These are phyloP conservation scores for Pseudomugil gertrudae DNA, from an alignment of 2,797 vertebrate species.

Conservation along the genomic window DNA sequence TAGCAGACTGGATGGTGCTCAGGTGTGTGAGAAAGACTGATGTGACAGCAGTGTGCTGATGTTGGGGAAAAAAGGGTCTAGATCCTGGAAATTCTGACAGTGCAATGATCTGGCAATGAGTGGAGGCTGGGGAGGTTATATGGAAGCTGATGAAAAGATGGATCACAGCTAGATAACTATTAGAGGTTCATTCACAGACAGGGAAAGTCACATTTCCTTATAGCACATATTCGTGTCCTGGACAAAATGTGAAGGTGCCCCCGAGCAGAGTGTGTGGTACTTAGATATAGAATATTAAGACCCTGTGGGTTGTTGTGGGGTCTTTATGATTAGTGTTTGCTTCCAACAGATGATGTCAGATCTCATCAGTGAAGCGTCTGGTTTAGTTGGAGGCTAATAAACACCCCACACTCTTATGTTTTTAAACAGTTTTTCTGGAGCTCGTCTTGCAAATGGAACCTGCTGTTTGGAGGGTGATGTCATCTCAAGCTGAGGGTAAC, in stretches of 20 bases:
- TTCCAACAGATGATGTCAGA: background rate
- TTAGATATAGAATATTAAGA: background rate
- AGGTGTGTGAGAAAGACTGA: background rate
- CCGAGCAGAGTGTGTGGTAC: background rate
- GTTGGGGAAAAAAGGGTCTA: background rate
- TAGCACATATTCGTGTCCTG: no score
- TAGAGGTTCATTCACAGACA: background rate
- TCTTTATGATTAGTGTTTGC: background rate
- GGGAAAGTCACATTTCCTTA: background rate
- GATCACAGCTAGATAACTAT: background rate
- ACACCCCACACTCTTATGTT: background rate
- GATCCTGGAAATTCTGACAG: background rate
- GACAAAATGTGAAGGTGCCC: background rate
- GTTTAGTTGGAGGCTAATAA: background rate
- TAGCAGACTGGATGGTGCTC: background rate
- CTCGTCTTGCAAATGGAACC: no score
- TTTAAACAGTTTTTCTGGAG: no score
- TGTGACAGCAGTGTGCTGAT: background rate
- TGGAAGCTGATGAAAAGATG: background rate
- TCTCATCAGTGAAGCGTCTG: background rate
- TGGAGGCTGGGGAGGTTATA: background rate
- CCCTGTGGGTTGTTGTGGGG: background rate
- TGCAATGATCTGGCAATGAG: background rate
- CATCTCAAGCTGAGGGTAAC: no score
- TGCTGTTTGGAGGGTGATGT: no score